These are phyloP conservation scores for Anoplopoma fimbria DNA, from an alignment of 2,113 vertebrate genomes.

Conservation along the genomic window DNA sequence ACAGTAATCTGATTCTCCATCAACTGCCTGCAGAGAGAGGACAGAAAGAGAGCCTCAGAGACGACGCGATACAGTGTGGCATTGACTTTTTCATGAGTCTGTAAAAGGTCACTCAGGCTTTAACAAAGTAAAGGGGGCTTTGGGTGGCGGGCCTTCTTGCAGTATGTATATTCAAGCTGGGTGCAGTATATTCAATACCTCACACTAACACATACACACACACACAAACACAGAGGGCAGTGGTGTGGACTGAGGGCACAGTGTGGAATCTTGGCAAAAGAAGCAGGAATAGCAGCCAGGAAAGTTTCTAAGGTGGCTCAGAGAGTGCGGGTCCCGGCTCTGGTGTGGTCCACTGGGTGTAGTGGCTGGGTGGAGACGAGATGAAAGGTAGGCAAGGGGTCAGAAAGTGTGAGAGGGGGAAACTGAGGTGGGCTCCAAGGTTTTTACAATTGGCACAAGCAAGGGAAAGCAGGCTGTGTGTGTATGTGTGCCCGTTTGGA, in stretches of 20 bases:
- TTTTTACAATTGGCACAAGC: constrained; percentile 62
- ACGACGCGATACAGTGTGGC: constrained; percentile 30
- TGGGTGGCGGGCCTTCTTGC: constrained; percentile 40
- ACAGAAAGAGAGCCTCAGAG: constrained; percentile 47
- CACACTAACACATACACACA: constrained; percentile 46
- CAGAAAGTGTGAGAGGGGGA: constrained; percentile 46
- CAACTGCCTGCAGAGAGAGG: constrained; percentile 89
- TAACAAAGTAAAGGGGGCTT: constrained; percentile 52
- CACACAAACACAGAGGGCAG: constrained; percentile 60
- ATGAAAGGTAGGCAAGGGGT: constrained; percentile 61
- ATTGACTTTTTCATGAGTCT: constrained; percentile 47
- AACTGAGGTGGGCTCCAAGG: constrained; percentile 50
- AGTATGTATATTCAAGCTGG: constrained; percentile 43
- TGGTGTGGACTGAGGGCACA: constrained; percentile 70
- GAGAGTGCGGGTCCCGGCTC: constrained; percentile 62
- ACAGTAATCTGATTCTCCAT: constrained; percentile 98
- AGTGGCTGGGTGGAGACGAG: constrained; percentile 59
- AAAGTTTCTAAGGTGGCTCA: constrained; percentile 78
- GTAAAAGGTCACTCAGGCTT: constrained; percentile 47
- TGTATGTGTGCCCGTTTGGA: constrained; percentile 16
- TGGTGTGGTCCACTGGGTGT: constrained; percentile 73
- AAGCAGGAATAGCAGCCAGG: constrained; percentile 72
- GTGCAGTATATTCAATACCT: constrained; percentile 51
- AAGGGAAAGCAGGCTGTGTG: constrained; percentile 40
- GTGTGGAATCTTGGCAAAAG: constrained; percentile 79